Base-by-base conservation (phyloP, 2,888 invertebrate genomes). In the Clepsis dumicolana region DNA sequence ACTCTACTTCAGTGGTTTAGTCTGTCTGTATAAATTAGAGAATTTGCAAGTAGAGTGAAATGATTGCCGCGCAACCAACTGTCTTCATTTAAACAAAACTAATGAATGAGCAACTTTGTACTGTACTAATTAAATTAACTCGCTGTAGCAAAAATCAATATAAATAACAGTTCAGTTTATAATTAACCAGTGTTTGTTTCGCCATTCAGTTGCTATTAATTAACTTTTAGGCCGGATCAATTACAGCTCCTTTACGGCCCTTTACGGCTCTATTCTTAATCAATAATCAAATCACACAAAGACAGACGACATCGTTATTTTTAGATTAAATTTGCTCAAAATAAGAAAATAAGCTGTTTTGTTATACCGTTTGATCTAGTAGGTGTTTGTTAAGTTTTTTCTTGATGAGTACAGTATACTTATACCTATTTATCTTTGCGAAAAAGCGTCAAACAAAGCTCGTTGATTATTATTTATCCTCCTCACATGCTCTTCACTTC, bases 201-300 rank as follows among this genome's bases (percentile, higher is more conserved):
- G 57, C 38, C 52, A 25, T 65, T 57, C 59, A 60, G 60, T 60
- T 60, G 60, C 29, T 44, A 41, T 60, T 65, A 65, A 65, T 65
- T 65, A 65, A 65, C 35, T 18, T 65, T 27, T 24, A 56, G 8
- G 16, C 35, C 48, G 18, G 41, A 35, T 18, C 35, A 35, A n/a
- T 35, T 24, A n/a, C 52, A 8, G 24, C 50, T 52, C 50, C 24
- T n/a, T 38, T 62, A 35, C 21, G 32, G 48, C 32, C 12, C 14
- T 38, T n/a, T n/a, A n/a, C n/a, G n/a, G 38, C 24, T 25, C 62
- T 21, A 32, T 18, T 10, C 16, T 16, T 62, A 52, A 35, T n/a
- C n/a, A n/a, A n/a, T n/a, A n/a, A n/a, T n/a, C n/a, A n/a, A n/a
- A n/a, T 62, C 25, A 35, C 52, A 52, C 48, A 52, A 62, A 62